Conservation (phyloP, 2,113 vertebrate species). For the Jaculus jaculus region DNA sequence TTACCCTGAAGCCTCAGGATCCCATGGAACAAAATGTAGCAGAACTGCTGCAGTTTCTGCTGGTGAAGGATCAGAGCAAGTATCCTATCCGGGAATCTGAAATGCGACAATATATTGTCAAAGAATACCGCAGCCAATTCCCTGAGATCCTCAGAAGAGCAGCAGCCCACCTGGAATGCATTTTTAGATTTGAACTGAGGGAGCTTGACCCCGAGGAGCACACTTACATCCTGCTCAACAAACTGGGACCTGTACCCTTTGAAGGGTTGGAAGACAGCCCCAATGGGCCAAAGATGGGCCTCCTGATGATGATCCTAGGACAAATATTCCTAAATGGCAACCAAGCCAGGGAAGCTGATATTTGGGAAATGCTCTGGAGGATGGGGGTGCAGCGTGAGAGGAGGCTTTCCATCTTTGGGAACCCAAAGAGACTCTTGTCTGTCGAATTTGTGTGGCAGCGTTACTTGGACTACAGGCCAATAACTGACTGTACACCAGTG, state of each 20-base stretch:
- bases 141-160: slow-evolving; percentile 56
- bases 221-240: slow-evolving; percentile 62
- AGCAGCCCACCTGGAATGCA: slow-evolving; percentile 51
- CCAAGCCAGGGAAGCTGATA: slow-evolving; percentile 60
- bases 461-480: slow-evolving; percentile 63
- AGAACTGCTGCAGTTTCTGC: slow-evolving; percentile 60
- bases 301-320: slow-evolving; percentile 64
- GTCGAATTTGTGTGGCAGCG: slow-evolving; percentile 66
- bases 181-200: slow-evolving; percentile 61
- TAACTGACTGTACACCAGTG: slow-evolving; percentile 46
- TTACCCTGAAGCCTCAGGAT: slow-evolving; percentile 54
- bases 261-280: slow-evolving; percentile 57
- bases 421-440: slow-evolving; percentile 57
- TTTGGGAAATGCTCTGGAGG: slow-evolving; percentile 68
- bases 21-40: slow-evolving; percentile 59
- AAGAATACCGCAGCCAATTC: slow-evolving; percentile 56
- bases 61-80: slow-evolving; percentile 66
- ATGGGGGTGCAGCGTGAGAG: slow-evolving; percentile 63
- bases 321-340: slow-evolving; percentile 63
- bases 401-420: slow-evolving; percentile 61
- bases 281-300: slow-evolving; percentile 65
- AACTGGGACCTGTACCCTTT: slow-evolving; percentile 62
- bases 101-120: slow-evolving; percentile 39
- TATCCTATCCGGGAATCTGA: slow-evolving; percentile 58
- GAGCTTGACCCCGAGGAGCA: slow-evolving; percentile 53